Conservation (phyloP, 2,888 invertebrate genomes). For the Amphimallon solstitiale region DNA sequence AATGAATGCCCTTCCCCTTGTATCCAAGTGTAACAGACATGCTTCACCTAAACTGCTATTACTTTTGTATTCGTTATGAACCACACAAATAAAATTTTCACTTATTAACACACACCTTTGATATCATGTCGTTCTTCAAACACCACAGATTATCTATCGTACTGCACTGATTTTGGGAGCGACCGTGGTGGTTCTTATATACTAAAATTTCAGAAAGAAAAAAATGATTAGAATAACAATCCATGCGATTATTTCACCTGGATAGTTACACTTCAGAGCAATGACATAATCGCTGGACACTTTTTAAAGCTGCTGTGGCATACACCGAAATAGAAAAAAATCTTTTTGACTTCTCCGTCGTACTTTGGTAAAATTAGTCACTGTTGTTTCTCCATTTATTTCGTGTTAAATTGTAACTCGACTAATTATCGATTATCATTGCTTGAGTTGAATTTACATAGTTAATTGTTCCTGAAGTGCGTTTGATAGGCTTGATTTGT, state of each 20-base stretch:
- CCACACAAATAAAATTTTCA: too few species aligned
- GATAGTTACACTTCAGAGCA: not conserved
- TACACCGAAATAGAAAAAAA: not conserved
- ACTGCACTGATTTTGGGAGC: conserved; percentile 2
- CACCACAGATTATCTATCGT: not conserved
- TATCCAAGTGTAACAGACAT: too few species aligned
- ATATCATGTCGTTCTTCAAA: not conserved
- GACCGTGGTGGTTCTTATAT: not conserved
- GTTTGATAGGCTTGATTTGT: too few species aligned
- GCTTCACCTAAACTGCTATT: too few species aligned
- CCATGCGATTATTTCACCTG: conserved; percentile 13
- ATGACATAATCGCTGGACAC: conserved; percentile 6
- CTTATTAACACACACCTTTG: conserved; percentile 10
- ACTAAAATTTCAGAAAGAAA: not conserved
- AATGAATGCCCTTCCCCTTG: too few species aligned
- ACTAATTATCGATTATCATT: too few species aligned
- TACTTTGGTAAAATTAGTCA: too few species aligned
- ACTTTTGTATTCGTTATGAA: too few species aligned
- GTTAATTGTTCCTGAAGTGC: too few species aligned
- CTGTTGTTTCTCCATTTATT: too few species aligned
- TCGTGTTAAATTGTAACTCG: too few species aligned
- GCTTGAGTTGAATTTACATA: too few species aligned
- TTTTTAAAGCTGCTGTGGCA: not conserved
- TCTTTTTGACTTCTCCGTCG: not conserved
- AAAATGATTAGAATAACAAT: conserved; percentile 13